phyloP scores from a whole-genome alignment of 2,113 vertebrate species.

The Nerophis lumbriciformis region DNA sequence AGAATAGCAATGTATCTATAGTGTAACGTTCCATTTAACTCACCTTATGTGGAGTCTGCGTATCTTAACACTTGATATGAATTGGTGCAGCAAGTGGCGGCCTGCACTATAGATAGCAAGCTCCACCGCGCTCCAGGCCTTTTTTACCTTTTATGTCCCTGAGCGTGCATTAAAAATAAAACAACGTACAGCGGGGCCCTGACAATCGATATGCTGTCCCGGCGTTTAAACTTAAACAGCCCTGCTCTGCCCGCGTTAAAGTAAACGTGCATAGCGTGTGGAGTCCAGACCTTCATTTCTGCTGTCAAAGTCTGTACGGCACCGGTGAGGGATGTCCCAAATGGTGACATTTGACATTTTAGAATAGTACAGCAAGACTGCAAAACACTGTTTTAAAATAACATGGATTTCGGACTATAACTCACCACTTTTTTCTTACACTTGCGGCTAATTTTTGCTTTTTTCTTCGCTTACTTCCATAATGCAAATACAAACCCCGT shows the following conservation, averaged over 20 bases:
- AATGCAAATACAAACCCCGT: no score
- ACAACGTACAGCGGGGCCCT: slow-evolving; percentile 45
- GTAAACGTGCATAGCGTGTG: slow-evolving; percentile 56
- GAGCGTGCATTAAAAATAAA: slow-evolving; percentile 64
- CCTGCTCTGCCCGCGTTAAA: slow-evolving; percentile 41
- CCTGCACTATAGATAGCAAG: slow-evolving; percentile 68
- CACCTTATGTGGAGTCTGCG: slow-evolving; percentile 43
- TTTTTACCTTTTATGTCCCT: slow-evolving; percentile 69
- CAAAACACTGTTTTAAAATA: not conserved
- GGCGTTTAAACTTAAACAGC: slow-evolving; percentile 56
- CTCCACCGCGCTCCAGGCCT: slow-evolving; percentile 41
- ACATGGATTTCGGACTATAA: no score
- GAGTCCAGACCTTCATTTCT: slow-evolving; percentile 49
- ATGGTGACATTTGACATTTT: not conserved
- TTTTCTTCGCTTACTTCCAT: no score
- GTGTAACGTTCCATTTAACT: slow-evolving; percentile 58
- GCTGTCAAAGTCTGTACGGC: slow-evolving; percentile 21
- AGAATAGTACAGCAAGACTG: not conserved
- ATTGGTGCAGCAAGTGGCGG: slow-evolving; percentile 50
- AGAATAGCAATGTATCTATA: slow-evolving; percentile 53
- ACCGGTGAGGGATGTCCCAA: slow-evolving; percentile 11
- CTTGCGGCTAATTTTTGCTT: no score
- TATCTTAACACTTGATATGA: slow-evolving; percentile 64
- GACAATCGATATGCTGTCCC: slow-evolving; percentile 50
- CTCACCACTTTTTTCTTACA: no score